Conservation (phyloP, 1,140 invertebrate genomes). For the Vanessa atalanta region DNA sequence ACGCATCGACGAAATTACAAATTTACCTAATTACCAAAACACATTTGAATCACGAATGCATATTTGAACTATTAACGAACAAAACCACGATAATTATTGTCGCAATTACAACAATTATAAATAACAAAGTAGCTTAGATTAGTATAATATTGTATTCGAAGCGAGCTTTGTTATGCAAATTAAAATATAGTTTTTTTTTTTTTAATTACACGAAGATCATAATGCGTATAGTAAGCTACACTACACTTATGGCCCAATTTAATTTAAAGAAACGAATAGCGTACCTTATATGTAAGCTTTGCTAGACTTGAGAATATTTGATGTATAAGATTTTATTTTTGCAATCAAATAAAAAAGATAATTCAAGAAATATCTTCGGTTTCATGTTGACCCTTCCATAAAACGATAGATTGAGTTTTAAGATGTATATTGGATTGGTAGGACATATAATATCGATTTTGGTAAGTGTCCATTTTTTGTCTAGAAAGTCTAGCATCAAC, state of each 20-base stretch:
- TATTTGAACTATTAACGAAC: constrained; percentile 4
- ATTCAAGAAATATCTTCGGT: neutral
- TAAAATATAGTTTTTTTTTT: no score
- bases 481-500: neutral
- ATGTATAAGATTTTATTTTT: constrained; percentile 6
- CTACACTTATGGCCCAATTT: no score
- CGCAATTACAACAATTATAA: neutral
- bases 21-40: constrained; percentile 1
- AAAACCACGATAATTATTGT: neutral
- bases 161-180: no score
- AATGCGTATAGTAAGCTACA: no score
- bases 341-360: constrained; percentile 6
- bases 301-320: neutral
- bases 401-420: constrained; percentile 7
- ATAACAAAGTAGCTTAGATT: neutral
- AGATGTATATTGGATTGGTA: neutral
- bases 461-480: constrained; percentile 3
- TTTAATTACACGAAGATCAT: no score
- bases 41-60: neutral
- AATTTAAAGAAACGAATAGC: neutral
- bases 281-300: neutral
- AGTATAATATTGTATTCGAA: neutral
- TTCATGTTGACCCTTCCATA: constrained; percentile 10
- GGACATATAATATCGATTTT: constrained; percentile 8
- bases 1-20: constrained; percentile 1